A percentile compares a stretch with the other conserved stretches of the same genome.
These are phyloP conservation scores for Pseudorectes ferrugineus DNA, from an alignment of 2,113 vertebrate species.

Conservation along the genomic window DNA sequence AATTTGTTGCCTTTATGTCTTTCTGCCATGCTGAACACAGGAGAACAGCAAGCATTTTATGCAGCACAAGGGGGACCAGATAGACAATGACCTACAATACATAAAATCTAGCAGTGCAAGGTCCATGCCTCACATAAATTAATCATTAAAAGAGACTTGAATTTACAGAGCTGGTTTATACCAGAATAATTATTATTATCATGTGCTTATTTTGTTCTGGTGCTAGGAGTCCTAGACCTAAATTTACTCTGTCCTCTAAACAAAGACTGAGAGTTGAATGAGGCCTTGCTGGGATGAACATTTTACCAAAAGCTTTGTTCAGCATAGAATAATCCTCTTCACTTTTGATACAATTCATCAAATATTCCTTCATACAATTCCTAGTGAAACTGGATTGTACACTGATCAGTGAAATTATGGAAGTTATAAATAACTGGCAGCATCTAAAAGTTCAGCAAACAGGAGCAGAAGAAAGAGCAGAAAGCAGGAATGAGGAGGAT, in stretches of 20 bases:
- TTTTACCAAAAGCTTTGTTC: background rate
- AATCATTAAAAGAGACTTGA: background rate
- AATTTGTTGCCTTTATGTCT: background rate
- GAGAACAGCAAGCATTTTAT: background rate
- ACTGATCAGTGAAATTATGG: background rate
- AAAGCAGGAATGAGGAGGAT: background rate
- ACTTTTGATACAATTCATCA: background rate
- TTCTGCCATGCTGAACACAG: background rate
- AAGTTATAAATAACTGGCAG: background rate
- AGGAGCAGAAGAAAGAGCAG: background rate
- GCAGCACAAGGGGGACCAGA: background rate
- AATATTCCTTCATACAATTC: background rate
- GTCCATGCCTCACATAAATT: background rate
- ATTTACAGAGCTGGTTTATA: background rate
- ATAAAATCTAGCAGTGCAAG: background rate
- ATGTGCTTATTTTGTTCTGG: background rate
- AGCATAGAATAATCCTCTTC: background rate
- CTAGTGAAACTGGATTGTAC: background rate
- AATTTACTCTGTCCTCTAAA: background rate
- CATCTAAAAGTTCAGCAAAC: background rate
- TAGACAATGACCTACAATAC: background rate
- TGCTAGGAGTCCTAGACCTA: background rate
- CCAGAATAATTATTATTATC: background rate
- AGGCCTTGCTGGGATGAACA: background rate
- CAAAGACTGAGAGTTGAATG: background rate